Evolutionary conservation across 2,888 invertebrate genomes (phyloP), one percentile per base, ranked within the genome.

Genomic region (Cephus pulcher): DNA sequence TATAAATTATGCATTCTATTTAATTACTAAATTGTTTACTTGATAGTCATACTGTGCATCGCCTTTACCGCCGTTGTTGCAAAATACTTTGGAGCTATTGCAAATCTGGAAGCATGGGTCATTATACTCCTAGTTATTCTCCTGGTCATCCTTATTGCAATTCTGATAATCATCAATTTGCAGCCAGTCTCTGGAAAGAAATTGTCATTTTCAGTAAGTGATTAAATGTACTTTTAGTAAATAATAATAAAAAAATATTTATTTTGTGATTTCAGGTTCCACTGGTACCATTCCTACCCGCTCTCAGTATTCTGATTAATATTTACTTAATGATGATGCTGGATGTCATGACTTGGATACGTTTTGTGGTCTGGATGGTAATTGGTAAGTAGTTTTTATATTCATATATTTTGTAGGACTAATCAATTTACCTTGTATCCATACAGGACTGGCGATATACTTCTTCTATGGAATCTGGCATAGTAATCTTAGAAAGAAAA

Each of bases 271-370:
- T 92, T 77, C 92, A 97, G 95, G 97, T 97, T 9, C 98, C 98
- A 0, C 91, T 95, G 30, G 96, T 98, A 0, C 98, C 98, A 2
- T 92, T 96, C 79, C 90, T 98, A 76, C 98, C 98, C 0, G 95
- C 95, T 69, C 86, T 96, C 73, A 97, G 97, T 88, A 95, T 97
- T 82, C 93, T 97, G 84, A 93, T 96, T 73, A 98, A 98, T 89
- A 93, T 97, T 78, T 96, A 97, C 89, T 92, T 98, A 34, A 97
- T 98, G 97, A 92, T 96, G 78, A 94, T 96, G 91, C 92, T 98
- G 84, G 96, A 96, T 83, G 85, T 91, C 0, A 93, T 94, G 82
- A 98, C 98, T 0, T 98, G 98, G 98, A 93, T 97, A n/a, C 92
- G 97, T 83, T 96, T 97, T 88, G 92, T 92, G 4, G 92, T 97